Percentiles rank a stretch among this genome's conserved stretches.
Evolutionary conservation across 2,797 vertebrate species (phyloP).

Genomic region (Scolopax bukidnonensis): DNA sequence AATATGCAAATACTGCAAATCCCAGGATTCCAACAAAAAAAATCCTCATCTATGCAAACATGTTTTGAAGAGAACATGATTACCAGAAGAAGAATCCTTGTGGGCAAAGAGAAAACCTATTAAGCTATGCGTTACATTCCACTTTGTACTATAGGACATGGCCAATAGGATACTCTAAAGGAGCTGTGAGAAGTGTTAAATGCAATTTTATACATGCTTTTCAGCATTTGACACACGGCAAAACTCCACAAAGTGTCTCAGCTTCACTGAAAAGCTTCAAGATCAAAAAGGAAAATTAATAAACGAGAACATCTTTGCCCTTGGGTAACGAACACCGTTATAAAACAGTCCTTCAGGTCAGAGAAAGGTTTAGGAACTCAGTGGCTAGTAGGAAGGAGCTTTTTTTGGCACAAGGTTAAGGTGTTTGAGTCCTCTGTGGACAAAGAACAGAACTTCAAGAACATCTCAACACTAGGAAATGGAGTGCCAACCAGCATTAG

Average conservation of each 20-base stretch:
- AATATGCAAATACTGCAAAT: not conserved
- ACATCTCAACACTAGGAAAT: not conserved
- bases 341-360: not conserved
- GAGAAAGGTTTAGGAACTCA: not conserved
- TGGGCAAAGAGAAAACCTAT: not conserved
- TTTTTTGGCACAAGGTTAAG: not conserved
- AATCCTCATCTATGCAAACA: not conserved
- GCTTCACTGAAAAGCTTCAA: not conserved
- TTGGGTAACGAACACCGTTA: not conserved
- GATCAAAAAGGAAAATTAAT: not conserved
- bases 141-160: not conserved
- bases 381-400: not conserved
- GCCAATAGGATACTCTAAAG: not conserved
- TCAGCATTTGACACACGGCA: not conserved
- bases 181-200: not conserved
- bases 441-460: not conserved
- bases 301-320: not conserved
- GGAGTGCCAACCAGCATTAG: not conserved
- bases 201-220: not conserved
- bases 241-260: not conserved
- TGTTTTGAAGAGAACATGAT: not conserved
- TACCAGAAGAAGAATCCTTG: not conserved
- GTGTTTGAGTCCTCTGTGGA: not conserved
- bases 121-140: not conserved
- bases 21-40: not conserved